Conservation (phyloP, 1,140 invertebrate genomes). For the Hyles euphorbiae region DNA sequence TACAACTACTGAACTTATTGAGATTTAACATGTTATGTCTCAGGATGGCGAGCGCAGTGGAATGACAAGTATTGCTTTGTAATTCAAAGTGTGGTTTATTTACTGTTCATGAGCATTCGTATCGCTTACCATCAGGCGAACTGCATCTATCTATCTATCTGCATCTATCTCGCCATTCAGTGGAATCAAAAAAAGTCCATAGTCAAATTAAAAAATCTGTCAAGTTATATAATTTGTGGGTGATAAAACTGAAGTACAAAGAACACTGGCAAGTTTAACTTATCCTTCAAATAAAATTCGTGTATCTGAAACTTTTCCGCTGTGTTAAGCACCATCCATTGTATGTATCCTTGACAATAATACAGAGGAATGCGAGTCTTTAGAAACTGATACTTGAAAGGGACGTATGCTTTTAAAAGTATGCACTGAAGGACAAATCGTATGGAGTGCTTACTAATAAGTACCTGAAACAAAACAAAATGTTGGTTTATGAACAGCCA, state of each 20-base stretch:
- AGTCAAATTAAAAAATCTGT: too few species aligned
- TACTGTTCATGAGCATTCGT: neutral
- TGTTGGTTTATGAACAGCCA: neutral
- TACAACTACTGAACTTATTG: neutral
- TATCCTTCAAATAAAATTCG: conserved; percentile 34
- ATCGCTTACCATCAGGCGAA: neutral
- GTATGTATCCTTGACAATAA: conserved; percentile 41
- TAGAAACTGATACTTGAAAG: conserved; percentile 30
- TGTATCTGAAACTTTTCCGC: conserved; percentile 38
- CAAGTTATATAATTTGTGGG: conserved; percentile 13
- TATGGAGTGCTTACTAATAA: conserved; percentile 27
- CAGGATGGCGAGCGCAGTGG: too few species aligned
- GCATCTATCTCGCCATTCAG: neutral
- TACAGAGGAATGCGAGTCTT: conserved; percentile 39
- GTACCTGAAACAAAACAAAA: conserved; percentile 32
- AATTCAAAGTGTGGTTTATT: too few species aligned
- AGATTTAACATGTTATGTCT: too few species aligned
- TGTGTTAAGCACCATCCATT: conserved; percentile 29
- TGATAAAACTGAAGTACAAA: conserved; percentile 48
- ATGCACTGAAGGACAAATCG: conserved; percentile 35
- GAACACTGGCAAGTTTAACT: conserved; percentile 30
- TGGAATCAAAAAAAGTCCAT: neutral
- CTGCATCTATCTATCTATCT: too few species aligned
- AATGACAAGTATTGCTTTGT: too few species aligned
- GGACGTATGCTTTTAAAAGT: conserved; percentile 36